These are phyloP conservation scores for Polylopha cassiicola DNA, from an alignment of 2,888 invertebrate genomes.

Conservation along the genomic window DNA sequence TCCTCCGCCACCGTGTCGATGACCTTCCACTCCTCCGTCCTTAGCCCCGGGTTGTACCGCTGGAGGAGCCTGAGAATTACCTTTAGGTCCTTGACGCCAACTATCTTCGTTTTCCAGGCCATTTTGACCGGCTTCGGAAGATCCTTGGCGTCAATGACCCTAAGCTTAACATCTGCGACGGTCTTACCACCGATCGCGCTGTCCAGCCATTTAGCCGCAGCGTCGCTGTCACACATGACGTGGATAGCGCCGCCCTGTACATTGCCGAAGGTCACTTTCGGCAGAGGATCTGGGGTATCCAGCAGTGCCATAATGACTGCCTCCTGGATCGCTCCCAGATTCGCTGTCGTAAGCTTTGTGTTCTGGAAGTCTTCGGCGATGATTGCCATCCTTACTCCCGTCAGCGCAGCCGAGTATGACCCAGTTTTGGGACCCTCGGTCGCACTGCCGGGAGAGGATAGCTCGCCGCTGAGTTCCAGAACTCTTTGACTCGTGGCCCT, in stretches of 20 bases:
- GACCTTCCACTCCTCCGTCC: conserved; percentile 4
- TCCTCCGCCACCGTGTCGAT: not conserved
- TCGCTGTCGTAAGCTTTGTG: not conserved
- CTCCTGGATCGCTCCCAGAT: not conserved
- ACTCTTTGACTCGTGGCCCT: not conserved
- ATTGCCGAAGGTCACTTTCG: not conserved
- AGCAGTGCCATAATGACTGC: not conserved
- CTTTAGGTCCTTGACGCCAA: not conserved
- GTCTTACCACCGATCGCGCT: not conserved
- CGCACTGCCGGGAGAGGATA: not conserved
- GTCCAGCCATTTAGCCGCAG: not conserved
- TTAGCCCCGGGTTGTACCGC: not conserved
- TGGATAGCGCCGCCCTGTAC: not conserved
- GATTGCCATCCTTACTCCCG: not conserved
- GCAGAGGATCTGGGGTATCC: not conserved
- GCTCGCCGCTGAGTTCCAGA: not conserved
- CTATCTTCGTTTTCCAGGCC: conserved; percentile 3
- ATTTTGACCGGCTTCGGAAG: conserved; percentile 10
- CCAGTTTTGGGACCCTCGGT: not conserved
- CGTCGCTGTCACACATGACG: not conserved
- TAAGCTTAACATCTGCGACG: not conserved
- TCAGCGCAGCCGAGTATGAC: not conserved
- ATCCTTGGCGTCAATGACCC: conserved; percentile 1
- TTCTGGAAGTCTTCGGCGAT: not conserved
- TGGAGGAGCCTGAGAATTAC: not conserved